A percentile compares a stretch with the other conserved stretches of the same genome.
phyloP scores from a whole-genome alignment of 92 coral and sea anemone species.

The Porites rus region DNA sequence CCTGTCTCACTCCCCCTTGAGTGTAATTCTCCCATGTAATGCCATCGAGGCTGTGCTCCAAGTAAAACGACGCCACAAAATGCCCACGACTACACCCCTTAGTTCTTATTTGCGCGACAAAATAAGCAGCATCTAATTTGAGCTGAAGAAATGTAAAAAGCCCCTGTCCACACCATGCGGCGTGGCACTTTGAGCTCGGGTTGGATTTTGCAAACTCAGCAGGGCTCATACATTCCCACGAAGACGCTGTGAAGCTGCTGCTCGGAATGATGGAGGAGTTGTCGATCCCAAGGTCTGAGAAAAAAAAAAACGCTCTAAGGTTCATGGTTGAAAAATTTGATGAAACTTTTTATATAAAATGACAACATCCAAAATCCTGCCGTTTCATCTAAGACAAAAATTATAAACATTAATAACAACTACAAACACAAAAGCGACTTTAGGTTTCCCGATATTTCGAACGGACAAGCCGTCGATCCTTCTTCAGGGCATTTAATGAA shows the following conservation, averaged over 20 bases:
- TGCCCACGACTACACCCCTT: constrained; percentile 14
- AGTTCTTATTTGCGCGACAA: background rate
- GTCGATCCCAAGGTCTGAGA: constrained; percentile 28
- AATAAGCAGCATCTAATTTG: background rate
- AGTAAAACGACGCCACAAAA: constrained; percentile 26
- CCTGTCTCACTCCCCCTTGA: constrained; percentile 35
- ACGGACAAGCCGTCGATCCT: too few relatives aligned
- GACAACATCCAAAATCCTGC: too few relatives aligned
- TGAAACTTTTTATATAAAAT: too few relatives aligned
- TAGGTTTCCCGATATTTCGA: too few relatives aligned
- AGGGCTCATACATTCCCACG: constrained; percentile 28
- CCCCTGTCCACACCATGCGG: constrained; percentile 33
- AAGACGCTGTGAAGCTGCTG: constrained; percentile 4
- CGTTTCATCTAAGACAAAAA: too few relatives aligned
- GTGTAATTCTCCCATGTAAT: constrained; percentile 25
- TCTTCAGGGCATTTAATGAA: too few relatives aligned
- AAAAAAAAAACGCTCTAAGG: background rate
- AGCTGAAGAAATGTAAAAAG: constrained; percentile 23
- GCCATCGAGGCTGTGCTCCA: constrained; percentile 31
- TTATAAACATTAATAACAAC: too few relatives aligned
- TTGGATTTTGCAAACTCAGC: background rate
- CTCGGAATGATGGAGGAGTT: constrained; percentile 6
- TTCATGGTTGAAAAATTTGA: too few relatives aligned
- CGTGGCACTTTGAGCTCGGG: background rate
- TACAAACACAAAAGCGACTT: too few relatives aligned